Evolutionary conservation across 2,113 vertebrate species (phyloP).

Genomic region (Gallinago media): DNA sequence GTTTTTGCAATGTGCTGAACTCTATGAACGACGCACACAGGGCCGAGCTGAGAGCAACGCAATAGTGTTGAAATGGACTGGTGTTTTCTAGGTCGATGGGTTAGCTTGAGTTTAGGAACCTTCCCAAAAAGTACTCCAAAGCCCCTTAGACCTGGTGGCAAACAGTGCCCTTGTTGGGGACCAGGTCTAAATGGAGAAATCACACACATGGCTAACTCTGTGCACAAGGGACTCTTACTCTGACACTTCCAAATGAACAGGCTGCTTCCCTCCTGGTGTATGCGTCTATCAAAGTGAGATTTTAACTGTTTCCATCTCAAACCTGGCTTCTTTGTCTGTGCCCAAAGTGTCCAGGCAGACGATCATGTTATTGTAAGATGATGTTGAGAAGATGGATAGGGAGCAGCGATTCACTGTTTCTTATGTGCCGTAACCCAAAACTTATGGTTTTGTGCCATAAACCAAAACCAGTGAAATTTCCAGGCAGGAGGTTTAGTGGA

Average conservation of each 20-base stretch:
- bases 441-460: no score
- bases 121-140: neutral
- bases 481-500: neutral
- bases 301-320: neutral
- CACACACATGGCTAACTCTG: neutral
- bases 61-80: neutral
- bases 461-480: neutral
- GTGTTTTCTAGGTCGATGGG: neutral
- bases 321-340: neutral
- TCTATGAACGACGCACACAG: neutral
- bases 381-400: neutral
- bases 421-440: neutral
- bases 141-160: neutral
- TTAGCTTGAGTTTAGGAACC: neutral
- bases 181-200: neutral
- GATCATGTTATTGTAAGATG: neutral
- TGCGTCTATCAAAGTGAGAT: neutral
- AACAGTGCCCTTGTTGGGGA: neutral
- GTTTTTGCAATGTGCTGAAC: neutral
- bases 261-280: fast-evolving
- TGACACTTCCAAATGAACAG: neutral
- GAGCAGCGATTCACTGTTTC: neutral
- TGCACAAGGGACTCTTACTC: neutral
- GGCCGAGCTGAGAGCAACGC: neutral
- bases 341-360: neutral